These are phyloP conservation scores for Halichoerus grypus DNA, from an alignment of 2,113 vertebrate genomes.

Conservation along the genomic window DNA sequence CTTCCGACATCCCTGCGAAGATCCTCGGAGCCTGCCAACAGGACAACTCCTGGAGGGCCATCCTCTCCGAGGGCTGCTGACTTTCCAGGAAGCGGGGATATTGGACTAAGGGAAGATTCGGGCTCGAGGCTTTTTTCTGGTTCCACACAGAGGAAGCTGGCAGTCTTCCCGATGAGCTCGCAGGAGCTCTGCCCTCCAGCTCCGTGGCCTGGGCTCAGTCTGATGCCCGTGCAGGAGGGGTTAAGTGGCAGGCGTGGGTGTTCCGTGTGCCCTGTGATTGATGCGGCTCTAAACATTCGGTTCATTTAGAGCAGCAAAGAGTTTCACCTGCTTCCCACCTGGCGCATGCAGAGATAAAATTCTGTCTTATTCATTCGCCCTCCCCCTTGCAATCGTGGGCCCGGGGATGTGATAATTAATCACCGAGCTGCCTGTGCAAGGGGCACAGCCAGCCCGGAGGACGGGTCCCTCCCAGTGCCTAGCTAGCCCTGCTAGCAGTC, in stretches of 20 bases:
- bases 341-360: slow-evolving; percentile 12
- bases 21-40: background rate
- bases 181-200: background rate
- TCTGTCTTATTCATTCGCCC: slow-evolving; percentile 68
- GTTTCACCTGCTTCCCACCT: slow-evolving; percentile 40
- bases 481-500: slow-evolving; percentile 75
- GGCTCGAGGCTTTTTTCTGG: background rate
- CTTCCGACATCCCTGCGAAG: background rate
- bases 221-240: background rate
- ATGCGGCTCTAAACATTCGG: slow-evolving; percentile 14
- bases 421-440: slow-evolving; percentile 40
- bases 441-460: slow-evolving; percentile 40
- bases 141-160: background rate
- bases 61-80: background rate
- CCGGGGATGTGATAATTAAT: slow-evolving; percentile 77
- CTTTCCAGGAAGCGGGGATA: background rate
- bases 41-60: background rate
- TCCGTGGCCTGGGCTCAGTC: background rate
- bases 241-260: background rate
- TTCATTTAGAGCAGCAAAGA: slow-evolving; percentile 24
- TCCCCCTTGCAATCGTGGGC: slow-evolving; percentile 21
- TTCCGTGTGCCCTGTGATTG: background rate
- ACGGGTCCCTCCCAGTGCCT: slow-evolving; percentile 61
- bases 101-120: background rate
- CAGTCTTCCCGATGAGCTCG: fast-evolving